phyloP scores from a whole-genome alignment of 2,113 vertebrate species.

The Tenebrosternarchus preto region DNA sequence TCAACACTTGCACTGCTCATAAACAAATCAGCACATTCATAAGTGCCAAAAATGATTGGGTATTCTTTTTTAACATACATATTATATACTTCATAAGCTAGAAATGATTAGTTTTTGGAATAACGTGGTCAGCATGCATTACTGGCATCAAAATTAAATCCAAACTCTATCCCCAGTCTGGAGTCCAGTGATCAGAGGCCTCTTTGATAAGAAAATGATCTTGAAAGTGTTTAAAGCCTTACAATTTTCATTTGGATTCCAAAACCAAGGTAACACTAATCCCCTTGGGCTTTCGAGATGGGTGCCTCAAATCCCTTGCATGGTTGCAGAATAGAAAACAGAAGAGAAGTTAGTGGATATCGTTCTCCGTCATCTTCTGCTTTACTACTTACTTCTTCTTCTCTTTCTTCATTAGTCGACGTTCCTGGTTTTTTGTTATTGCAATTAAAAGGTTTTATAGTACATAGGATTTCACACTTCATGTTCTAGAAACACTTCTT shows the following conservation, averaged over 20 bases:
- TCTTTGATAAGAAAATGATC: slow-evolving; percentile 14
- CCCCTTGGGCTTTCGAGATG: slow-evolving; percentile 8
- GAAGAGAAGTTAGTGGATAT: not conserved
- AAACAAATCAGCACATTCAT: not conserved
- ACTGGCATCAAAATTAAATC: not conserved
- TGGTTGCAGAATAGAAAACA: slow-evolving; percentile 16
- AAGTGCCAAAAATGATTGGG: not conserved
- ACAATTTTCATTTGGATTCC: slow-evolving; percentile 11
- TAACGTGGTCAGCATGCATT: not conserved
- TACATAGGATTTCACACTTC: not conserved
- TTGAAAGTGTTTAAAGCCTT: slow-evolving; percentile 25
- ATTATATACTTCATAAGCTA: not conserved
- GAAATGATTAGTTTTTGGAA: slow-evolving; percentile 1
- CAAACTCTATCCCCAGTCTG: not conserved
- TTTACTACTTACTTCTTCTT: slow-evolving; percentile 21
- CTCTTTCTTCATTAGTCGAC: not conserved
- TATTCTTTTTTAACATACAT: not conserved
- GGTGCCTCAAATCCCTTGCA: slow-evolving; percentile 24
- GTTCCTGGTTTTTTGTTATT: not conserved
- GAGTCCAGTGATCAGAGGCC: not conserved
- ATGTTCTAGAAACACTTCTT: slow-evolving; percentile 59
- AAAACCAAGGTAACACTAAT: slow-evolving; percentile 44
- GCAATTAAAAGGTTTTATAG: not conserved
- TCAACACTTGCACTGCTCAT: not conserved
- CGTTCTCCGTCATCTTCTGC: not conserved